Evolutionary conservation across 2,113 vertebrate genomes (phyloP), one percentile per base, ranked within the genome.

Genomic region (Pelusios castaneus): DNA sequence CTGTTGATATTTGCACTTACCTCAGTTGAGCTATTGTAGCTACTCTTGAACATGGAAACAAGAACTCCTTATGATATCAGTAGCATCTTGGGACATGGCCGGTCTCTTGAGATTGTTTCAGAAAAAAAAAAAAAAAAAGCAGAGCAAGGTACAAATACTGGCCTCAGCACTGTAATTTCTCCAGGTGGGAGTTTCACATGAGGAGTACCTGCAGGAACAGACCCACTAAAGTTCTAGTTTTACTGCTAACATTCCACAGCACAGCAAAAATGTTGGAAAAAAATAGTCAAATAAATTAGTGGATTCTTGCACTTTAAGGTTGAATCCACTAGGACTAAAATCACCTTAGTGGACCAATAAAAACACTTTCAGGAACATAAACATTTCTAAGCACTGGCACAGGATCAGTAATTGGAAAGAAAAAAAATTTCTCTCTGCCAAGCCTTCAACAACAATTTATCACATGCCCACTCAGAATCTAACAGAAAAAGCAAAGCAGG

Each of bases 361-460:
- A 2, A 5, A 4, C 14, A 80, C 24, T 80, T 80, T 88, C 51
- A 58, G 82, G 70, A 91, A 76, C 76, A 76, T 43, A 63, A 17
- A 52, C 13, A 94, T 92, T 87, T 58, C 84, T 92, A 94, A 2
- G 0, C 41, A 22, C 3, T 3, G 55, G 21, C 84, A 89, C 76
- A 85, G 91, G n/a, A 27, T 84, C 82, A 47, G 43, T 27, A n/a
- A 88, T 38, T 73, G 79, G 90, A 76, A 93, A 24, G 45, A 95
- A 91, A 84, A 91, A 60, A 63, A 25, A 79, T 14, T 1, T 38
- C 43, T 93, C 51, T 93, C 79, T 56, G 8, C 52, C 84, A 86
- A 85, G 43, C 24, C 95, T 93, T 95, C 85, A 85, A 49, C 80
- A 83, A 27, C 55, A 85, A 60, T 87, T 95, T 56, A 82, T 94